Percentiles rank a stretch among this genome's conserved stretches.
These are phyloP conservation scores for Distichodus sexfasciatus DNA, from an alignment of 2,797 vertebrate genomes.

Conservation along the genomic window DNA sequence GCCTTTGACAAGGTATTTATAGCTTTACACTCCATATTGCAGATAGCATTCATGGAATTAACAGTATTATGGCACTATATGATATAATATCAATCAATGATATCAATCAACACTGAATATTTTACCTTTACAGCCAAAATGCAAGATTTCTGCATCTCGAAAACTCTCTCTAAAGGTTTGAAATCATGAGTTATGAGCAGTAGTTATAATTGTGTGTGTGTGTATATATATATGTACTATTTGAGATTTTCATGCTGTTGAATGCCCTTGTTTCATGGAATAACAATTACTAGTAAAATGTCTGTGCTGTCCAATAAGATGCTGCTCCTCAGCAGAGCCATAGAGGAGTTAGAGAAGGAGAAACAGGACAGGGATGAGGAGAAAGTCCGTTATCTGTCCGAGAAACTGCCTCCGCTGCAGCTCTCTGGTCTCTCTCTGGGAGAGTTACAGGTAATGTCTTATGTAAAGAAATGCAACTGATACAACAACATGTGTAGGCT, in stretches of 20 bases:
- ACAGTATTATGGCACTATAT: too few species aligned
- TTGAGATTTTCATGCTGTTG: not conserved
- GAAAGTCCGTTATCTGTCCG: constrained; percentile 84
- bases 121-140: constrained; percentile 81
- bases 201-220: too few species aligned
- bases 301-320: constrained; percentile 73
- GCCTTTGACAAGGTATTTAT: constrained; percentile 44
- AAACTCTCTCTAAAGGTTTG: constrained; percentile 93
- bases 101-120: too few species aligned
- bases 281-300: too few species aligned
- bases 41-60: not conserved
- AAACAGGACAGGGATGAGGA: constrained; percentile 84
- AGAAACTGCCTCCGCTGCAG: constrained; percentile 79
- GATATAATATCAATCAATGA: too few species aligned
- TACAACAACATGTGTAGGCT: not conserved
- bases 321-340: constrained; percentile 90
- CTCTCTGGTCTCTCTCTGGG: constrained; percentile 79
- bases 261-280: too few species aligned
- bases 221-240: not conserved
- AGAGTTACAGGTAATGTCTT: constrained; percentile 89
- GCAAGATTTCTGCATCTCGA: constrained; percentile 94
- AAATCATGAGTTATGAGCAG: not conserved
- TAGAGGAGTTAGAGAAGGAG: constrained; percentile 90
- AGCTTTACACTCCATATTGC: not conserved
- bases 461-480: not conserved